Evolutionary conservation across 2,888 invertebrate genomes (phyloP).

Genomic region (Cantharis lateralis): DNA sequence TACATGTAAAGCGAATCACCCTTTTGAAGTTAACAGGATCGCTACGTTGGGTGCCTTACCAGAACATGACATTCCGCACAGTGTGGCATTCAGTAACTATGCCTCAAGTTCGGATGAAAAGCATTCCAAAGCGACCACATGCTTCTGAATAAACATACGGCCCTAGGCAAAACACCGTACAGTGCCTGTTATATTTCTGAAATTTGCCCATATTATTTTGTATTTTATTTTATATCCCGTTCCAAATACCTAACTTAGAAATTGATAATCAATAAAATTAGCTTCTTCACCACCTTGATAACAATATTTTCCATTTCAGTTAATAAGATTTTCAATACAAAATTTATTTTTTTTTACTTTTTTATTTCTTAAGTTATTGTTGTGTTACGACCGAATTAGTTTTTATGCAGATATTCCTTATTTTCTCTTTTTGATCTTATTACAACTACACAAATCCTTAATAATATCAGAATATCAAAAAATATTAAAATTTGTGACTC

Average conservation of each 20-base stretch:
- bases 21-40: slow-evolving; percentile 36
- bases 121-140: slow-evolving; percentile 55
- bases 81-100: slow-evolving; percentile 55
- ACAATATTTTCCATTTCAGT: not conserved
- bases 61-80: slow-evolving; percentile 55
- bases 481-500: too few species aligned
- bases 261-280: slow-evolving; percentile 1
- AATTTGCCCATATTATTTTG: slow-evolving; percentile 20
- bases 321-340: not conserved
- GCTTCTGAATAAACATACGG: slow-evolving; percentile 54
- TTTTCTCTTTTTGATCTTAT: too few species aligned
- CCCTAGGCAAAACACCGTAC: slow-evolving; percentile 29
- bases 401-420: too few species aligned
- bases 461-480: too few species aligned
- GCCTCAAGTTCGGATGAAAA: slow-evolving; percentile 57
- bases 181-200: slow-evolving; percentile 28
- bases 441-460: too few species aligned
- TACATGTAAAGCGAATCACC: slow-evolving; percentile 25
- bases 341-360: not conserved
- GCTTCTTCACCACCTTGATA: not conserved
- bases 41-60: slow-evolving; percentile 34
- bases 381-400: too few species aligned
- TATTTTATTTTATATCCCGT: slow-evolving; percentile 25
- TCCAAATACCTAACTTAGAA: not conserved
- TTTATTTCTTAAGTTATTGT: not conserved